Evolutionary conservation across 2,113 vertebrate species (phyloP).

Genomic region (Terrapene triunguis): DNA sequence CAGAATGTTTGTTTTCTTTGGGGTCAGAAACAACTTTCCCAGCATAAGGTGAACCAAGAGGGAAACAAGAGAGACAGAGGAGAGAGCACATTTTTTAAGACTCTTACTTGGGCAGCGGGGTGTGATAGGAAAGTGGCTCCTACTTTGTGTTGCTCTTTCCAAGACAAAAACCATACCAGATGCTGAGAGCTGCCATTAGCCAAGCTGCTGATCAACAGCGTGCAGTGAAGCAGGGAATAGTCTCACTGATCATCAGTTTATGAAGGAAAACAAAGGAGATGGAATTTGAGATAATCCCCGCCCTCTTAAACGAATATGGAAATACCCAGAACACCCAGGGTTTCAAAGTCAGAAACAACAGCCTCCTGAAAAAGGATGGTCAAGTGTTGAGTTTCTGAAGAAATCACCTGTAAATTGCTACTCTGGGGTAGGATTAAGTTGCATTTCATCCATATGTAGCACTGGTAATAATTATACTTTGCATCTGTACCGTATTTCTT

Average conservation of each 20-base stretch:
- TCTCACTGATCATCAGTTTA: background rate
- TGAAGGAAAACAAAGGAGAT: background rate
- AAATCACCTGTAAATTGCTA: background rate
- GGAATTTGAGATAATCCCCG: background rate
- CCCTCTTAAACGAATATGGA: background rate
- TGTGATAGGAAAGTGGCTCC: background rate
- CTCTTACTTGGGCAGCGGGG: background rate
- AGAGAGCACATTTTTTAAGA: background rate
- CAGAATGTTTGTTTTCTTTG: background rate
- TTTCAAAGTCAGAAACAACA: background rate
- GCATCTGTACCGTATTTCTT: background rate
- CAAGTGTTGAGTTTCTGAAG: background rate
- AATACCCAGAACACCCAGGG: background rate
- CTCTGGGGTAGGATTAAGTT: background rate
- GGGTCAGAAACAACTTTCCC: background rate
- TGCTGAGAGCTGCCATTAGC: background rate
- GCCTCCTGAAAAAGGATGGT: background rate
- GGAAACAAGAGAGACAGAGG: background rate
- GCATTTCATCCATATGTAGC: background rate
- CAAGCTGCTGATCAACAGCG: background rate
- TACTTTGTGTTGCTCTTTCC: background rate
- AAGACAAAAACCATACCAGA: background rate
- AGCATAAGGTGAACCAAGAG: background rate
- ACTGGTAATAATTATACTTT: background rate
- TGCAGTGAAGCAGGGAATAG: background rate